Evolutionary conservation across 35 echinoderm and acorn worm species (phyloP), one percentile per base, ranked within the genome.

Genomic region (Ophioderma brevispina): DNA sequence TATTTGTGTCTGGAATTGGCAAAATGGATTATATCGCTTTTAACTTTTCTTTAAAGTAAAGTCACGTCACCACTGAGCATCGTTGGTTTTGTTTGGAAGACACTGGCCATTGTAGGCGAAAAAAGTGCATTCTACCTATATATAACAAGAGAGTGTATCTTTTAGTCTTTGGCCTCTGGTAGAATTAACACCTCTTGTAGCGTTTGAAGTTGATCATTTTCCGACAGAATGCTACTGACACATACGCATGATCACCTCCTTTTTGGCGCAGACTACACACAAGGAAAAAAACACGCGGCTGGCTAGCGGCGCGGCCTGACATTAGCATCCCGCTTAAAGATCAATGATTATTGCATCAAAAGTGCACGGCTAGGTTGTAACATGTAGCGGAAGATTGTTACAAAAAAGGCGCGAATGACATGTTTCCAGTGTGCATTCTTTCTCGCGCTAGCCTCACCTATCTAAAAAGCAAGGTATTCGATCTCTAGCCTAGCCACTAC

Each of bases 151-250:
- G 59, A 70, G 59, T 70, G 59, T 70, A 70, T 13, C 59, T 25
- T 15, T 15, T 46, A 64, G 43, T 86, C 84, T 46, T 86, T 86
- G 31, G 85, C 85, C 75, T 36, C 36, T 55, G 36, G 70, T 43
- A 31, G 31, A 87, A 39, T 87, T 78, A 76, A 78, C 85, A 87
- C 85, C 85, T 87, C 50, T 86, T 86, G 85, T 38, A 55, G 41
- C 75, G 85, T 87, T 87, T 87, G 85, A 87, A 56, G 85, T 87
- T 32, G 37, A 37, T 83, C 8, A 32, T 83, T 40, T 83, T 83
- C 85, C 85, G 64, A 87, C 85, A 43, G n/a, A 78, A 37, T 30
- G 59, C 4, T 46, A 46, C 41, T 8, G 41, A 46, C 41, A 46
- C 4, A 46, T 46, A 46, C 41, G 5, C 41, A 46, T 46, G 41